Evolutionary conservation across 1,140 invertebrate genomes (phyloP).

Genomic region (Formica exsecta): DNA sequence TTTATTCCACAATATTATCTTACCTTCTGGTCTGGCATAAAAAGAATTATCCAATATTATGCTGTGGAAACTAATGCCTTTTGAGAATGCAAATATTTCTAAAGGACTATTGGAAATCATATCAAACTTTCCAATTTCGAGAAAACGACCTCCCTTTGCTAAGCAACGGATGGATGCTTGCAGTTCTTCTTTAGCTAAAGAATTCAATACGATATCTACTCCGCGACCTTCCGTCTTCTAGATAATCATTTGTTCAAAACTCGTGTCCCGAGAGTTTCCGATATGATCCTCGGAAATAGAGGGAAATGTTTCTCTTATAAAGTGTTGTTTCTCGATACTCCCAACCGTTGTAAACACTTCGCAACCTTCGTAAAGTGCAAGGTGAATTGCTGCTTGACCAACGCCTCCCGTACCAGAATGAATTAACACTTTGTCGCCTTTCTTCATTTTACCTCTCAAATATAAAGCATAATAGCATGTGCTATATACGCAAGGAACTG

Average conservation of each 20-base stretch:
- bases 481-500: conserved; percentile 94
- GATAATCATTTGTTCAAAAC: conserved; percentile 91
- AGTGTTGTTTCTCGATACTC: conserved; percentile 90
- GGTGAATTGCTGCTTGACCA: conserved; percentile 29
- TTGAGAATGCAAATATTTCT: conserved; percentile 91
- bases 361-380: neutral
- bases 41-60: conserved; percentile 86
- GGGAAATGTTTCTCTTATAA: conserved; percentile 89
- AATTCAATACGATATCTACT: conserved; percentile 93
- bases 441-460: conserved; percentile 86
- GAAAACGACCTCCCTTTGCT: conserved; percentile 89
- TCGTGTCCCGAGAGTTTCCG: conserved; percentile 90
- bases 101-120: conserved; percentile 89
- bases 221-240: conserved; percentile 88
- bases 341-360: conserved; percentile 88
- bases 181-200: conserved; percentile 92
- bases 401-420: conserved; percentile 92
- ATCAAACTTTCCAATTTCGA: conserved; percentile 94
- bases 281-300: conserved; percentile 89
- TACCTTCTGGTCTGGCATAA: conserved; percentile 74
- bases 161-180: conserved; percentile 92
- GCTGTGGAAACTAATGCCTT: conserved; percentile 93
- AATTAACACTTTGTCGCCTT: conserved; percentile 90
- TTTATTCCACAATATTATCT: accelerated
- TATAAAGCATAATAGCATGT: conserved; percentile 94